These are phyloP conservation scores for Belonocnema kinseyi DNA, from an alignment of 1,140 invertebrate genomes.

Conservation along the genomic window DNA sequence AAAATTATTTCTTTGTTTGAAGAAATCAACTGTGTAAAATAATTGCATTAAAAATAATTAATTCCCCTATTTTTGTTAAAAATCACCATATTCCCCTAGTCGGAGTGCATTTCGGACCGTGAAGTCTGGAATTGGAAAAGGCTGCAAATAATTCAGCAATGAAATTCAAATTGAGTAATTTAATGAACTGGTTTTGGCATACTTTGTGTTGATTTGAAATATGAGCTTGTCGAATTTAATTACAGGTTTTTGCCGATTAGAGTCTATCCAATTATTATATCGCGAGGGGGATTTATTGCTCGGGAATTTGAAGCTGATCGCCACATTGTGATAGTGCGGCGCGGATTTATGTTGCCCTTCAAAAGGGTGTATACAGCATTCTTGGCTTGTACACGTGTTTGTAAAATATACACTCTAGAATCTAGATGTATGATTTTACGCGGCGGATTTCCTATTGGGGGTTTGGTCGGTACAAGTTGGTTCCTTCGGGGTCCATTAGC, in stretches of 20 bases:
- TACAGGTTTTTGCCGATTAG: constrained; percentile 1
- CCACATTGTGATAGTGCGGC: constrained; percentile 12
- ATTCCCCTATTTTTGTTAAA: no score
- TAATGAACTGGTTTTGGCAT: background rate
- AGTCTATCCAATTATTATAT: constrained; percentile 21
- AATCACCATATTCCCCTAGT: no score
- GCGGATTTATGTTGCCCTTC: constrained; percentile 20
- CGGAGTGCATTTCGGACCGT: no score
- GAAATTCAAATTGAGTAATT: constrained; percentile 20
- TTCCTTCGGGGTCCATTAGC: constrained; percentile 54
- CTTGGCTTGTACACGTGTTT: constrained; percentile 20
- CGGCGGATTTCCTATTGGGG: constrained; percentile 19
- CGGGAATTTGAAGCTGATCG: constrained; percentile 4
- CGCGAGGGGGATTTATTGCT: constrained; percentile 10
- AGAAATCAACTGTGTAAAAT: no score
- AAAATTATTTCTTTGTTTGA: no score
- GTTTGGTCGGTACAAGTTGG: background rate
- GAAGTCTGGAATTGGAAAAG: background rate
- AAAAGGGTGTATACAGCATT: constrained; percentile 10
- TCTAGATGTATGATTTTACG: background rate
- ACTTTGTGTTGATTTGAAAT: constrained; percentile 2
- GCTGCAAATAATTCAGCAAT: constrained; percentile 3
- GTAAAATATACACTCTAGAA: background rate
- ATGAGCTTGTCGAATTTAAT: constrained; percentile 25
- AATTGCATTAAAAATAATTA: no score